Evolutionary conservation across 2,888 invertebrate species (phyloP).

Genomic region (Eueremaeus valkanovi): DNA sequence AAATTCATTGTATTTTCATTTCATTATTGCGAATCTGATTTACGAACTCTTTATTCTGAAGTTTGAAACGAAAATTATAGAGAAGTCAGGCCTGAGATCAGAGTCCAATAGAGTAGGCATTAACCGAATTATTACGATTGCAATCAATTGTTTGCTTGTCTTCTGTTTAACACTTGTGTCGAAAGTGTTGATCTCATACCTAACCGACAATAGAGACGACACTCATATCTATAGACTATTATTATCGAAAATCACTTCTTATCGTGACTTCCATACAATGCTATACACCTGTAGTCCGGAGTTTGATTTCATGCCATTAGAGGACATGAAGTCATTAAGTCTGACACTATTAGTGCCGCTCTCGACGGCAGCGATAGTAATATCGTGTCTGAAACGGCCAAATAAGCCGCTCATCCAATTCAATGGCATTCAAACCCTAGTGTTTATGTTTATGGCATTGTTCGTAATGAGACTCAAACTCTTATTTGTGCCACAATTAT

Average conservation of each 20-base stretch:
- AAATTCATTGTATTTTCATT: slow-evolving; percentile 32
- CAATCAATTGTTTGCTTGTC: slow-evolving; percentile 6
- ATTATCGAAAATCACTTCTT: slow-evolving; percentile 64
- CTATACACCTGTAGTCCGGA: slow-evolving; percentile 72
- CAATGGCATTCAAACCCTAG: slow-evolving; percentile 65
- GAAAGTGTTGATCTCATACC: slow-evolving; percentile 4
- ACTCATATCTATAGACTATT: slow-evolving; percentile 69
- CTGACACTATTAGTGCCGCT: slow-evolving; percentile 45
- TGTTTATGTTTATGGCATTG: slow-evolving; percentile 68
- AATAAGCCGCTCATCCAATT: slow-evolving; percentile 59
- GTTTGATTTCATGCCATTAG: slow-evolving; percentile 66
- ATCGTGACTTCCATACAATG: slow-evolving; percentile 68
- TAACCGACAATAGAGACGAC: slow-evolving; percentile 50
- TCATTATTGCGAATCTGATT: slow-evolving; percentile 23
- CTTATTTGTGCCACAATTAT: slow-evolving; percentile 71
- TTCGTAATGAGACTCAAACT: slow-evolving; percentile 73
- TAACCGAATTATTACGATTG: background rate
- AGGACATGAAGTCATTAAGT: slow-evolving; percentile 48
- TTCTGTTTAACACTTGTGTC: background rate
- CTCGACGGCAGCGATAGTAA: slow-evolving; percentile 21
- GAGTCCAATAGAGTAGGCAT: background rate
- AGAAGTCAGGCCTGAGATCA: background rate
- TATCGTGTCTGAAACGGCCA: slow-evolving; percentile 45
- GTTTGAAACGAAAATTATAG: background rate
- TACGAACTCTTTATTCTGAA: background rate